phyloP scores from a whole-genome alignment of 2,113 vertebrate species.

The Alethe diademata region DNA sequence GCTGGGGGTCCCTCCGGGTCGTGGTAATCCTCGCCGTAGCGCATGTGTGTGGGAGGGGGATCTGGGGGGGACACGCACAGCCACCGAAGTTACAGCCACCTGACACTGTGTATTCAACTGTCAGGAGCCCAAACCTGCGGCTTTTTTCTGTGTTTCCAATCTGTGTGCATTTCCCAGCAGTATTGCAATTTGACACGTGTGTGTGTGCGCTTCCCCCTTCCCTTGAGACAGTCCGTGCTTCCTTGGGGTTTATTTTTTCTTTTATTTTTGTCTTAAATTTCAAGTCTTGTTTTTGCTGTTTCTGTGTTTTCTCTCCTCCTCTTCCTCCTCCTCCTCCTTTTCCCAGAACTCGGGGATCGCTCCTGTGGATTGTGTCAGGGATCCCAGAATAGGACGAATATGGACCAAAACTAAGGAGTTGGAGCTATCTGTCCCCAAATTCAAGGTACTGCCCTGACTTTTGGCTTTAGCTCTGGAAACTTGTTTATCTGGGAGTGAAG shows the following conservation, averaged over 20 bases:
- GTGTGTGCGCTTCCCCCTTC: constrained; percentile 9
- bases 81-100: constrained; percentile 58
- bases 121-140: constrained; percentile 57
- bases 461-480: not conserved
- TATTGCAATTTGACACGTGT: constrained; percentile 70
- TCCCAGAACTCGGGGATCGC: constrained; percentile 89
- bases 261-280: constrained; percentile 26
- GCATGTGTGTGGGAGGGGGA: not conserved
- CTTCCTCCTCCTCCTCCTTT: not conserved
- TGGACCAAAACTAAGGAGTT: constrained; percentile 98
- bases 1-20: not conserved
- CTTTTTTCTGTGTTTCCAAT: constrained; percentile 51
- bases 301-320: constrained; percentile 5
- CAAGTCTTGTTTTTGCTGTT: not conserved
- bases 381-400: constrained; percentile 93
- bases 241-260: constrained; percentile 19
- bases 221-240: constrained; percentile 2
- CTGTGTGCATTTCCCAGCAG: constrained; percentile 58
- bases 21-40: not conserved
- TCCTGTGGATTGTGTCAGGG: constrained; percentile 92
- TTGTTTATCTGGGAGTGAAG: not conserved
- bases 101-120: constrained; percentile 56
- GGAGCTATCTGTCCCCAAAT: constrained; percentile 96
- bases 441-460: constrained; percentile 82
- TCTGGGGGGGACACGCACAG: not conserved